These are phyloP conservation scores for Cyprinodon diabolis DNA, from an alignment of 2,797 vertebrate species.

Conservation along the genomic window DNA sequence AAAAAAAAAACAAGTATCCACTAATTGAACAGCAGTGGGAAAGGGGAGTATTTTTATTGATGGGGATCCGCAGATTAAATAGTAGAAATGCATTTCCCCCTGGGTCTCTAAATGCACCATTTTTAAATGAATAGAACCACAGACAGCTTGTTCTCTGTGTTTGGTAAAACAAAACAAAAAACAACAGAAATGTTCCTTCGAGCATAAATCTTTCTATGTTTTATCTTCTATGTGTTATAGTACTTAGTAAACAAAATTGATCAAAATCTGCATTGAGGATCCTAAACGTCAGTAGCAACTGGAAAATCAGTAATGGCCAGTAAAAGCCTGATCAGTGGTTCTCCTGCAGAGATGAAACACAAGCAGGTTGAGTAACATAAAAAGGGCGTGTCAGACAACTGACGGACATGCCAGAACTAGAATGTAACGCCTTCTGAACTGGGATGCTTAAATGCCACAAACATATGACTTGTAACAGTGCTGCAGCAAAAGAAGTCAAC, in stretches of 20 bases:
- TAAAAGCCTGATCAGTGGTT: background rate
- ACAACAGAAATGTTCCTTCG: background rate
- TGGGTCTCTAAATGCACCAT: background rate
- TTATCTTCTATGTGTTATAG: background rate
- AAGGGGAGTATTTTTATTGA: no score
- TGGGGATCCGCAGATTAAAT: background rate
- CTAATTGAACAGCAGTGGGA: background rate
- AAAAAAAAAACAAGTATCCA: background rate
- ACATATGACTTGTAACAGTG: slow-evolving; percentile 15
- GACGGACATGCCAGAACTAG: slow-evolving; percentile 21
- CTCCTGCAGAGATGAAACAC: background rate
- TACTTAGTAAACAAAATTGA: background rate
- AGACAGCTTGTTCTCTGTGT: background rate
- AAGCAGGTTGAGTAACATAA: slow-evolving; percentile 3
- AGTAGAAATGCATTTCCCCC: background rate
- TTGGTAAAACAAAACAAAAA: background rate
- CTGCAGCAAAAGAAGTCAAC: slow-evolving; percentile 8
- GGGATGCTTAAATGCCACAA: slow-evolving; percentile 23
- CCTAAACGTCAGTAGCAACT: background rate
- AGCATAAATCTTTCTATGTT: background rate
- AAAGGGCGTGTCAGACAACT: slow-evolving; percentile 16
- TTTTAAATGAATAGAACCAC: no score
- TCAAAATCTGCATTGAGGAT: background rate
- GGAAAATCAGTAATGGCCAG: background rate
- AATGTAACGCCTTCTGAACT: slow-evolving; percentile 30